Base-by-base conservation (phyloP, 1,140 invertebrate species). In the Pectinophora gossypiella region DNA sequence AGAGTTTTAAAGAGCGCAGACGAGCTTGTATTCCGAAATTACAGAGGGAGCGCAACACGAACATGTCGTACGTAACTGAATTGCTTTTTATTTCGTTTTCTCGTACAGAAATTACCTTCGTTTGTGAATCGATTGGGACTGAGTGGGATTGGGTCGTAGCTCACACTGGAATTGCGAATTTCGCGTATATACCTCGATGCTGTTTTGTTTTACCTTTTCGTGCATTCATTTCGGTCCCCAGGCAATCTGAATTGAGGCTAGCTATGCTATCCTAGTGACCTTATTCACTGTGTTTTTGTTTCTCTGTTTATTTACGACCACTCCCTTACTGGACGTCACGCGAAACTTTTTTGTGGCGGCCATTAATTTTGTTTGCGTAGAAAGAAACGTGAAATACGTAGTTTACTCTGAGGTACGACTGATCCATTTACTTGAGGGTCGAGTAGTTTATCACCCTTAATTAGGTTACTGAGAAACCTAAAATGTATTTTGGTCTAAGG, bases 161-260 rank as follows among this genome's bases (percentile, higher is more conserved):
- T 40, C 36, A 40, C 36, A 16, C 16, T 40, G 36, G 7, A 40
- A 40, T 40, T 40, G n/a, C 36, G 36, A 40, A 40, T 18, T 32
- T 32, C 27, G n/a, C 36, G 36, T 32, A 32, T 40, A 12, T 40
- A 40, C 36, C 10, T 32, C 27, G 27, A 32, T 32, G 27, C 22
- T 23, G 15, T 40, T 40, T 40, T 40, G 36, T 40, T 40, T 40
- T 40, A 18, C 36, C 9, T 32, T 32, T 40, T 40, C 15, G 36
- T 16, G 36, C 36, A 40, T 16, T 40, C 36, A 16, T 40, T 40
- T 40, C 36, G 12, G 5, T 27, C 12, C 12, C 23, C 23, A 12
- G 23, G 5, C 4, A 40, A 16, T 40, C 13, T 40, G 13, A 18
- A 40, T 40, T 6, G 23, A 5, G 36, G 36, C 13, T 18, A 40